Evolutionary conservation across 30 jellyfish, hydroid and myxozoan genomes (phyloP).

Genomic region (Mastigias papua): DNA sequence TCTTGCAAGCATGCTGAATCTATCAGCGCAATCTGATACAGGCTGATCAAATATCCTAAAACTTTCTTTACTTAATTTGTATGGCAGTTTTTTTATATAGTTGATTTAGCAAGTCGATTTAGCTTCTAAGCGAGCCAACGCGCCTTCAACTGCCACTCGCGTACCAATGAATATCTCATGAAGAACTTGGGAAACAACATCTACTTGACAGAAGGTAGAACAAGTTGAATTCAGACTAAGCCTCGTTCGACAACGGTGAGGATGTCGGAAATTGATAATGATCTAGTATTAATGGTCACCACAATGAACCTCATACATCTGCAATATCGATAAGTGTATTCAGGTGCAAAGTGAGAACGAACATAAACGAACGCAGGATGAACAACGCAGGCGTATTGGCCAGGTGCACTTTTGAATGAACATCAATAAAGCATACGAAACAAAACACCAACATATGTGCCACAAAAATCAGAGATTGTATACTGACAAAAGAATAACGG

Average conservation of each 20-base stretch:
- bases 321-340: too few species aligned
- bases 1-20: neutral
- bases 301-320: too few species aligned
- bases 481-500: too few species aligned
- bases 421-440: neutral
- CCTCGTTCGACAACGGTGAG: too few species aligned
- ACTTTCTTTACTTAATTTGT: neutral
- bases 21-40: neutral
- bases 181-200: neutral
- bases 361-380: neutral
- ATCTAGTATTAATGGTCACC: too few species aligned
- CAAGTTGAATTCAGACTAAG: too few species aligned
- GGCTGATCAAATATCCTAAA: neutral
- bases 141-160: neutral
- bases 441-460: too few species aligned
- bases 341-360: neutral
- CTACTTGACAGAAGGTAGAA: neutral
- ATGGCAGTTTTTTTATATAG: neutral
- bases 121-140: neutral
- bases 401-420: neutral
- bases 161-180: neutral
- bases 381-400: neutral
- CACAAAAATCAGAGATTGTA: too few species aligned
- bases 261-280: too few species aligned
- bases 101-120: neutral